Percentiles rank a stretch among this genome's conserved stretches.
These are phyloP conservation scores for Orchestes rusci DNA, from an alignment of 2,888 invertebrate genomes.

Conservation along the genomic window DNA sequence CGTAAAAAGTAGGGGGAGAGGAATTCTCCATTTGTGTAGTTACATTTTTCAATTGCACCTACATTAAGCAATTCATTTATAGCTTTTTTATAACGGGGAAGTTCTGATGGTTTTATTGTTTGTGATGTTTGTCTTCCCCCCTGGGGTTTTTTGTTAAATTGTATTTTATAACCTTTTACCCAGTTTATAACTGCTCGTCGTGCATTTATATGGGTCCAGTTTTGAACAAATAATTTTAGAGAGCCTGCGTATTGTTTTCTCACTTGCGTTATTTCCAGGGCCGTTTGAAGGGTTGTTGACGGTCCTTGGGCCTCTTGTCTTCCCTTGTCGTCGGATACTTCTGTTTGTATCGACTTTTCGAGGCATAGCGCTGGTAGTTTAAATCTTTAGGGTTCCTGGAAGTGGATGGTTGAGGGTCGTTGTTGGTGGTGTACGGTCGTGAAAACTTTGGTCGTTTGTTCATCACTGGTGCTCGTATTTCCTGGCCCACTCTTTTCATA, in stretches of 20 bases:
- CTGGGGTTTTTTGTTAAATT: no score
- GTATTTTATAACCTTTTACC: no score
- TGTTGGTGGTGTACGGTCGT: not conserved
- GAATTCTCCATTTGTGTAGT: no score
- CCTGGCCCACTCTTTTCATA: not conserved
- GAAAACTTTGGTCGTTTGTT: not conserved
- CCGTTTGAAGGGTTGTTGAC: not conserved
- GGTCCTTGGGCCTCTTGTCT: not conserved
- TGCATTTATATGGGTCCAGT: no score
- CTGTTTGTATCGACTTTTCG: conserved; percentile 1
- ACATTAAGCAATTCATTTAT: not conserved
- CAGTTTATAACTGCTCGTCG: no score
- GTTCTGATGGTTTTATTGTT: not conserved
- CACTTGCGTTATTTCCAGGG: conserved; percentile 1
- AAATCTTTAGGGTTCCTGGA: not conserved
- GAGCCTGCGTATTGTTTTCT: not conserved
- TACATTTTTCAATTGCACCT: no score
- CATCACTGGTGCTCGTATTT: not conserved
- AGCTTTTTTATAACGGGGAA: not conserved
- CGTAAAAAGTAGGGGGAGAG: no score
- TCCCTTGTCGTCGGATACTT: not conserved
- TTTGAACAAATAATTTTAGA: no score
- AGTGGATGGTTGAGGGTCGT: not conserved
- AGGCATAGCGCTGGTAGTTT: not conserved
- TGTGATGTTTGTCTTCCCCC: no score